A percentile compares a stretch with the other conserved stretches of the same genome.
These are phyloP conservation scores for Coregonus ussuriensis DNA, from an alignment of 2,797 vertebrate species.

Conservation along the genomic window DNA sequence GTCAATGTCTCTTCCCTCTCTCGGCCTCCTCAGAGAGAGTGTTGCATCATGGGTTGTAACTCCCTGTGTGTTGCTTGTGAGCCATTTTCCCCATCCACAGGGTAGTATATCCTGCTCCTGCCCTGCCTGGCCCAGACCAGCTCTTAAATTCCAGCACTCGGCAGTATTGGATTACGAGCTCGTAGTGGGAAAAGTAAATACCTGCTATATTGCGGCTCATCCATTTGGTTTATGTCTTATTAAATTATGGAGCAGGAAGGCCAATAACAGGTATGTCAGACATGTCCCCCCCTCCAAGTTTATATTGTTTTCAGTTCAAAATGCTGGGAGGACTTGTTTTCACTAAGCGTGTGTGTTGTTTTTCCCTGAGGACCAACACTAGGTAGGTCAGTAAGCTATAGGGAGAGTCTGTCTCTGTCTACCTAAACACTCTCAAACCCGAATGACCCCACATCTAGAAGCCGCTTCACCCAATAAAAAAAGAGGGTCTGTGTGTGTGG, in stretches of 20 bases:
- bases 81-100: conserved; percentile 42
- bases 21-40: conserved; percentile 12
- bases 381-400: conserved; percentile 44
- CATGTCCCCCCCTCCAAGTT: conserved; percentile 41
- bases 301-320: conserved; percentile 53
- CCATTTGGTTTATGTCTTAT: conserved; percentile 71
- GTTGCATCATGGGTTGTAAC: conserved; percentile 29
- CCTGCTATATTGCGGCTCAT: conserved; percentile 69
- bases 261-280: conserved; percentile 59
- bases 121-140: conserved; percentile 44
- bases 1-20: conserved; percentile 3
- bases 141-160: conserved; percentile 59
- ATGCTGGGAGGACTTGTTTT: conserved; percentile 36
- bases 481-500: conserved; percentile 18
- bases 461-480: conserved; percentile 24
- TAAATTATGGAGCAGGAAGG: conserved; percentile 65
- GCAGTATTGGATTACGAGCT: conserved; percentile 60
- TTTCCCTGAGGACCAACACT: conserved; percentile 32
- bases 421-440: conserved; percentile 35
- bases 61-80: conserved; percentile 24
- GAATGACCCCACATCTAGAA: conserved; percentile 41
- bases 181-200: conserved; percentile 63
- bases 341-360: conserved; percentile 14
- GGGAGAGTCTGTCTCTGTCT: conserved; percentile 30
- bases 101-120: conserved; percentile 40